Conservation (phyloP, 2,797 vertebrate genomes). For the Neoniphon sammara region DNA sequence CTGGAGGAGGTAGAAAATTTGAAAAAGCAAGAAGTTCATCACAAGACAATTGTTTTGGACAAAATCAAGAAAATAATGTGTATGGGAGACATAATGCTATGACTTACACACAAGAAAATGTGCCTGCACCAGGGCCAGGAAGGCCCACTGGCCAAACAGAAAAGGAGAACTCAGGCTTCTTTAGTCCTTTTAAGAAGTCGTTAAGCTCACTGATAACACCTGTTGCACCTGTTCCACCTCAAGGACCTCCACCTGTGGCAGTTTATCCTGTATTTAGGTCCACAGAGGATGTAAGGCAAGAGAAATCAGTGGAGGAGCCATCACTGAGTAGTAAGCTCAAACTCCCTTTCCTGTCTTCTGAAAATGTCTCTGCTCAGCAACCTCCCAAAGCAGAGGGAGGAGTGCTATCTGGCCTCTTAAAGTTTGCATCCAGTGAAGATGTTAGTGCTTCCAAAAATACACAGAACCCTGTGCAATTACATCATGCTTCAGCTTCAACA, state of each 20-base stretch:
- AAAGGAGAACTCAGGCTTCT: slow-evolving; percentile 79
- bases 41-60: slow-evolving; percentile 42
- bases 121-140: slow-evolving; percentile 30
- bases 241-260: slow-evolving; percentile 72
- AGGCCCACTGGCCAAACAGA: slow-evolving; percentile 43
- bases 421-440: slow-evolving; percentile 80
- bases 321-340: slow-evolving; percentile 79
- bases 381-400: slow-evolving; percentile 71
- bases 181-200: slow-evolving; percentile 90
- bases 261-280: slow-evolving; percentile 83
- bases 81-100: slow-evolving; percentile 42
- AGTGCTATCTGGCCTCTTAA: slow-evolving; percentile 77
- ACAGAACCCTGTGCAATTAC: slow-evolving; percentile 52
- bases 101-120: slow-evolving; percentile 46
- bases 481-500: slow-evolving; percentile 32
- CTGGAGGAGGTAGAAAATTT: slow-evolving; percentile 12
- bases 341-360: slow-evolving; percentile 83
- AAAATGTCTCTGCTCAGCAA: slow-evolving; percentile 77
- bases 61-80: slow-evolving; percentile 37
- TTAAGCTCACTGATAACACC: slow-evolving; percentile 87
- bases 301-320: slow-evolving; percentile 67
- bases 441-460: slow-evolving; percentile 55
- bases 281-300: slow-evolving; percentile 75
- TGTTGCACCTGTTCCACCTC: slow-evolving; percentile 73
- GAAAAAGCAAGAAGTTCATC: slow-evolving; percentile 45